Evolutionary conservation across 2,888 invertebrate genomes (phyloP), one percentile per base, ranked within the genome.

Genomic region (Phlogophora meticulosa): DNA sequence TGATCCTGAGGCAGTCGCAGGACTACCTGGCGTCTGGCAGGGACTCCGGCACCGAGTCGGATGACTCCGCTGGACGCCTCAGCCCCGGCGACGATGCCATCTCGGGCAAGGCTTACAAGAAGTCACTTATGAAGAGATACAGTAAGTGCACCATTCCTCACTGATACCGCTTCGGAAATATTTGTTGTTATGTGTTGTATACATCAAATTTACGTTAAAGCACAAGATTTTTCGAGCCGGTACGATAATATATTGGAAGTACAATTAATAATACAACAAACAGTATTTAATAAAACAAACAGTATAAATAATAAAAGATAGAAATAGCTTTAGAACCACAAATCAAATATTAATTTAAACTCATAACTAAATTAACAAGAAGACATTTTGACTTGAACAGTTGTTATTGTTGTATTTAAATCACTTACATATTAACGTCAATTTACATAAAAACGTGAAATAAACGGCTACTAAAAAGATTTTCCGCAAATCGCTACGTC

Each of bases 41-140:
- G 61, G 97, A 97, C 92, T 98, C 97, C 83, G 98, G 97, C 53
- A 97, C 97, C 52, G 98, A 98, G 87, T 98, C 98, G 70, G 98
- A 98, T 82, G 98, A 98, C 92, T 98, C 98, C 72, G 97, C 97
- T 85, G 97, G 96, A 87, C 90, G 97, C 89, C 94, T 96, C 93
- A 95, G 96, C 93, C 96, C 97, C 89, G 94, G 96, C 88, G 96
- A 96, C 57, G 96, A 95, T 48, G 89, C 92, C 80, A 88, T 90
- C 83, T 89, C 91, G 74, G 96, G 96, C 76, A 96, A 96, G 84
- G 97, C 98, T 55, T 98, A 98, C 96, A 98, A 98, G 96, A 98
- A 98, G 94, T 98, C 97, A 88, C 97, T 98, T 87, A 98, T 98
- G 97, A 98, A 98, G 96, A 96, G 98, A 97, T 98, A 98, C 96